These are phyloP conservation scores for Egretta garzetta DNA, from an alignment of 2,113 vertebrate species.

Conservation along the genomic window DNA sequence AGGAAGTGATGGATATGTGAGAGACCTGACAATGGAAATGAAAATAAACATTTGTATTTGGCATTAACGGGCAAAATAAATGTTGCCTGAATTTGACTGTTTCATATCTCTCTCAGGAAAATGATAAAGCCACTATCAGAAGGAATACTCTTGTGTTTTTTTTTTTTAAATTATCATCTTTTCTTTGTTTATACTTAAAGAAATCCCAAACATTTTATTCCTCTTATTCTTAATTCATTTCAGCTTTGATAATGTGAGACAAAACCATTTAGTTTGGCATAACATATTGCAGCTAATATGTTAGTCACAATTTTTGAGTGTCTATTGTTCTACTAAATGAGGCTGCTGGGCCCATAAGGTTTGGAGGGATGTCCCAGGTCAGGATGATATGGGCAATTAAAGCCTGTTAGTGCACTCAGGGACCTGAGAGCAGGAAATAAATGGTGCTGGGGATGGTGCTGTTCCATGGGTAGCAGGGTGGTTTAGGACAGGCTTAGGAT, in stretches of 20 bases:
- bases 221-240: background rate
- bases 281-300: background rate
- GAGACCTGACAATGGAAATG: background rate
- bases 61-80: background rate
- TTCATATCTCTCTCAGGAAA: background rate
- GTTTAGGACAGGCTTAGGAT: background rate
- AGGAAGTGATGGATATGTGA: background rate
- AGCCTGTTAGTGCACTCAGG: background rate
- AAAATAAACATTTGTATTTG: background rate
- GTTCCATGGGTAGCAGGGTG: background rate
- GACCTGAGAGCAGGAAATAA: background rate
- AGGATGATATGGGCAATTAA: background rate
- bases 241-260: background rate
- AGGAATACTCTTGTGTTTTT: background rate
- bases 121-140: background rate
- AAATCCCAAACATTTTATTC: background rate
- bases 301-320: background rate
- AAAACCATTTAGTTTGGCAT: background rate
- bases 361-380: background rate
- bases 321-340: background rate
- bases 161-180: background rate
- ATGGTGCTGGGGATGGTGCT: background rate
- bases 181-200: background rate
- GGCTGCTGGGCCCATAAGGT: rapidly evolving
- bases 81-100: background rate